These are phyloP conservation scores for Rattus rattus DNA, from an alignment of 2,113 vertebrate genomes.

Conservation along the genomic window DNA sequence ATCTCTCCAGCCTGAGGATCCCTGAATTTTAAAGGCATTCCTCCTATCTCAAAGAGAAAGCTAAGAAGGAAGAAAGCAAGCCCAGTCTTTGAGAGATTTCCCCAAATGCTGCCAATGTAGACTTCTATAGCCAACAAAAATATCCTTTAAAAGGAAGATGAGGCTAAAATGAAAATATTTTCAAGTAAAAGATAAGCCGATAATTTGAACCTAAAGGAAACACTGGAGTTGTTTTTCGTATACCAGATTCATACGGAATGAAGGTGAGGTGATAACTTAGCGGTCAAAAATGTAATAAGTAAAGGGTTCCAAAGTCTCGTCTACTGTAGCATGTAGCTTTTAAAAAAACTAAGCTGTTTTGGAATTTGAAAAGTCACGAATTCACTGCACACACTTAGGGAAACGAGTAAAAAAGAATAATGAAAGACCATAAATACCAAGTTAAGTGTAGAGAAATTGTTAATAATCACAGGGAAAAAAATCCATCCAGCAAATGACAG, in stretches of 20 bases:
- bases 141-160: not conserved
- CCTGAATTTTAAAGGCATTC: not conserved
- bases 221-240: no score
- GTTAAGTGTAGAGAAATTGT: not conserved
- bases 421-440: not conserved
- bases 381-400: not conserved
- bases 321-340: not conserved
- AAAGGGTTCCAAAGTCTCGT: not conserved
- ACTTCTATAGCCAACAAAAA: not conserved
- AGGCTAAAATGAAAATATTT: not conserved
- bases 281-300: not conserved
- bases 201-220: not conserved
- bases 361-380: not conserved
- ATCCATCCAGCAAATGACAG: not conserved
- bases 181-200: not conserved
- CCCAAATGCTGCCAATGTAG: not conserved
- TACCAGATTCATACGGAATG: not conserved
- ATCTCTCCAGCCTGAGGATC: no score
- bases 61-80: not conserved
- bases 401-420: not conserved
- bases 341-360: not conserved
- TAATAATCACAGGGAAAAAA: not conserved
- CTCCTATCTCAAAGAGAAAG: not conserved
- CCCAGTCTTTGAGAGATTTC: no score
- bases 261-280: not conserved